Base-by-base conservation (phyloP, 2,888 invertebrate genomes). In the Ormyrus thymus region DNA sequence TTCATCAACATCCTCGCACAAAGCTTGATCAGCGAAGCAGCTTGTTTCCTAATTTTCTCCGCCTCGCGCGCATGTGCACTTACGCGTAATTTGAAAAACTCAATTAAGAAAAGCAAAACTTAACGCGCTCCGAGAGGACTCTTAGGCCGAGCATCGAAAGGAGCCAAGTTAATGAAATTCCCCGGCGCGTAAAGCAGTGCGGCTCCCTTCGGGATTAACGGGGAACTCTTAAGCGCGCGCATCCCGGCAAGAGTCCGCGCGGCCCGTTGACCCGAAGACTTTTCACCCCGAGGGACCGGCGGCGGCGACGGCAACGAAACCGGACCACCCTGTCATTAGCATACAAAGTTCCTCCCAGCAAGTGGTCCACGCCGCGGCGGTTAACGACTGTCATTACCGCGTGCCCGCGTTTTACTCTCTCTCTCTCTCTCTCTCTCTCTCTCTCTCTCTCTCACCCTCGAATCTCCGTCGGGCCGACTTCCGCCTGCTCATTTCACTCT, bases 301-400 rank as follows among this genome's bases (percentile, higher is more conserved):
- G 61, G 51, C 48, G 71, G 51, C 83, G 55, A 55, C 29, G 29
- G 29, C 29, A 29, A 53, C 70, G 76, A 66, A 78, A 81, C 81
- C 79, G 81, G 86, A 85, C 86, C 83, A 86, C 86, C 86, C 84
- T 84, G 84, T 85, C 84, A 86, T 86, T 86, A 86, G 83, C 85
- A 86, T 86, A 86, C 84, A 84, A 85, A 85, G 82, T 84, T 82
- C 81, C 72, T 6, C 79, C 29, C 29, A 29, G 29, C 29, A 29
- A 29, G 29, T 29, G 29, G 29, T 29, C 29, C 29, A 29, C 29
- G 29, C 29, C 29, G 29, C 29, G 29, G 29, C 29, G 29, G 29
- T 29, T 29, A 29, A 29, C 29, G 29, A 68, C 64, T 81, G 79
- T 68, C 58, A 29, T 29, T 29, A 29, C 29, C 29, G 29, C 29